Conservation (phyloP, 2,113 vertebrate species). For the Colinus virginianus region DNA sequence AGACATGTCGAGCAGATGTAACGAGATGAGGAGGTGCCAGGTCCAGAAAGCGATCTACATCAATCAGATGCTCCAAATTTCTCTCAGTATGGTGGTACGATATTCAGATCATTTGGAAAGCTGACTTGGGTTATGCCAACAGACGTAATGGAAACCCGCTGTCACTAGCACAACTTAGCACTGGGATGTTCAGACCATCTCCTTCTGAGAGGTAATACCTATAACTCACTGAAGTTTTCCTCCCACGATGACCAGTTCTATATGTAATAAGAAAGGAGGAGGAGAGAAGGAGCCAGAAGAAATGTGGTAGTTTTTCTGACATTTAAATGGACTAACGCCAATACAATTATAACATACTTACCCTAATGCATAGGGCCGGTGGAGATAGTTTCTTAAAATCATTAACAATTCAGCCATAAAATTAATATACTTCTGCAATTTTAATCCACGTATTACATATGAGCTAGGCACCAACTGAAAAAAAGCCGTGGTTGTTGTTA, state of each 20-base stretch:
- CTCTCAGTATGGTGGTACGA: background rate
- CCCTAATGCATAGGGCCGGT: accelerated
- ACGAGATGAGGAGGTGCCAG: constrained; percentile 23
- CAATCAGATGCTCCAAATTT: constrained; percentile 1
- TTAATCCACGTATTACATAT: background rate
- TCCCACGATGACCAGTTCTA: background rate
- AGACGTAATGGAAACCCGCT: background rate
- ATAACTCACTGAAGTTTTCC: background rate
- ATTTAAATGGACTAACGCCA: background rate
- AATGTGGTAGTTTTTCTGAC: background rate
- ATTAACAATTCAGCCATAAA: background rate
- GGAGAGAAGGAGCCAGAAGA: background rate
- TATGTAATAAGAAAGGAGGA: background rate
- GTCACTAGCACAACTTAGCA: background rate
- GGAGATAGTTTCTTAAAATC: background rate
- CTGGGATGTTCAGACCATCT: background rate
- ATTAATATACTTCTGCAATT: background rate
- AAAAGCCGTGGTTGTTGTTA: constrained; percentile 12
- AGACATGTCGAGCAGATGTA: constrained; percentile 46
- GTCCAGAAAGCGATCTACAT: background rate
- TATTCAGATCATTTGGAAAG: background rate
- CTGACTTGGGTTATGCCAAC: background rate
- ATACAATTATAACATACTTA: background rate
- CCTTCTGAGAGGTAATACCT: background rate
- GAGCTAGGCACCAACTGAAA: background rate